Evolutionary conservation across 1,140 invertebrate species (phyloP).

Genomic region (Pseudomyrmex flavicornis): DNA sequence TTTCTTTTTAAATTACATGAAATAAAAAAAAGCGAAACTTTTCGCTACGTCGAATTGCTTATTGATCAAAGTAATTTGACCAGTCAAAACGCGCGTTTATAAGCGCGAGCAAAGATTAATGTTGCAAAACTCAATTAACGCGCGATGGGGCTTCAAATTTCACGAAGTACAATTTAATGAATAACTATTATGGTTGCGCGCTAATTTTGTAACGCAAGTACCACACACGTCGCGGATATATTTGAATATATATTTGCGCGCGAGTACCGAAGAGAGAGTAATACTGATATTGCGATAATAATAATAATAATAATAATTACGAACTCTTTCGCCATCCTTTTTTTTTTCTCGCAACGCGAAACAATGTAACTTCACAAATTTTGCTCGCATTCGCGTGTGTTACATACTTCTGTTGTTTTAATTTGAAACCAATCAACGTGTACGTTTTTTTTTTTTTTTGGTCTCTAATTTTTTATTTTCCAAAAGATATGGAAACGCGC

Average conservation of each 20-base stretch:
- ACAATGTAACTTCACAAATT: neutral
- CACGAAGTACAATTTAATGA: constrained; percentile 15
- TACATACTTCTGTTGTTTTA: neutral
- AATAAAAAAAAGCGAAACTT: too few relatives aligned
- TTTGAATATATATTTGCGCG: constrained; percentile 1
- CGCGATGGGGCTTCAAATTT: neutral
- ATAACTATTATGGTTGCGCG: neutral
- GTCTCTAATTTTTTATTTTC: neutral
- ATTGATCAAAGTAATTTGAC: too few relatives aligned
- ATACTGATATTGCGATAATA: constrained; percentile 21
- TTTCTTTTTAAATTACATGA: too few relatives aligned
- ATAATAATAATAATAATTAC: constrained; percentile 28
- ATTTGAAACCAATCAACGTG: neutral
- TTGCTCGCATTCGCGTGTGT: neutral
- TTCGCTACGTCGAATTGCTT: too few relatives aligned
- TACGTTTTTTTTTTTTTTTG: neutral
- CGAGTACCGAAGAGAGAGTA: constrained; percentile 24
- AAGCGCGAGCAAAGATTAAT: neutral
- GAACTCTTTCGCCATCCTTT: neutral
- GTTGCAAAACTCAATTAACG: constrained; percentile 14
- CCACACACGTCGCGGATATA: neutral
- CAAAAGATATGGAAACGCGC: neutral
- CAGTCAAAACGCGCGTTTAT: too few relatives aligned
- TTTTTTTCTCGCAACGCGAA: neutral
- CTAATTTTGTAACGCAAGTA: constrained; percentile 22